Evolutionary conservation across 1,140 invertebrate species (phyloP), one percentile per base, ranked within the genome.

Genomic region (Hycleus phaleratus): DNA sequence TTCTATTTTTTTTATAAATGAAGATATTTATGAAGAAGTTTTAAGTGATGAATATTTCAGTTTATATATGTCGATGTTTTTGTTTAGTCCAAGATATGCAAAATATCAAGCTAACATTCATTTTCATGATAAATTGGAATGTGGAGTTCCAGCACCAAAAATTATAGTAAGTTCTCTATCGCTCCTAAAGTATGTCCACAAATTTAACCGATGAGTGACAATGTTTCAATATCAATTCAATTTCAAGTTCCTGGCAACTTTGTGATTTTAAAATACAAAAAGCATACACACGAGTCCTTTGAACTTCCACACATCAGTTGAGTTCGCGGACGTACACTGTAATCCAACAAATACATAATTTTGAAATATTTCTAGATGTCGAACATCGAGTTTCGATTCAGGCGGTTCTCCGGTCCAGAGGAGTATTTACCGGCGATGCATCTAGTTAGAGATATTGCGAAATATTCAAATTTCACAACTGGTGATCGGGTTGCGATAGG

Each of bases 371-470:
- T 70, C 39, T 51, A 76, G 69, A 71, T 80, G 40, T 78, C 84
- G 0, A 80, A 74, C 12, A 77, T 87, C 58, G 75, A 81, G 48
- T 87, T 88, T 61, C 77, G 72, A 24, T 87, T 86, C 56, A 72
- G 64, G 8, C 74, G 71, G 63, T 85, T 88, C 59, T 44, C 66
- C 11, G 78, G 80, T 2, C 83, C 85, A 0, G 72, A 82, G 42
- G 74, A 87, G 56, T 85, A 87, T 73, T 77, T 91, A 38, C 82
- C 85, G n/a, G 87, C 85, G 1, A 90, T 88, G 86, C 81, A 86
- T 63, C 56, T 73, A 44, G 74, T 83, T 2, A 83, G 84, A 71
- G 54, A 71, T 38, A 67, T 86, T 7, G 76, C 83, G 0, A 75
- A 76, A 24, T 70, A 75, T 6, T 68, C 75, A 0, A 79, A 82